phyloP scores from a whole-genome alignment of 2,797 vertebrate genomes.

The Rachycentron canadum region DNA sequence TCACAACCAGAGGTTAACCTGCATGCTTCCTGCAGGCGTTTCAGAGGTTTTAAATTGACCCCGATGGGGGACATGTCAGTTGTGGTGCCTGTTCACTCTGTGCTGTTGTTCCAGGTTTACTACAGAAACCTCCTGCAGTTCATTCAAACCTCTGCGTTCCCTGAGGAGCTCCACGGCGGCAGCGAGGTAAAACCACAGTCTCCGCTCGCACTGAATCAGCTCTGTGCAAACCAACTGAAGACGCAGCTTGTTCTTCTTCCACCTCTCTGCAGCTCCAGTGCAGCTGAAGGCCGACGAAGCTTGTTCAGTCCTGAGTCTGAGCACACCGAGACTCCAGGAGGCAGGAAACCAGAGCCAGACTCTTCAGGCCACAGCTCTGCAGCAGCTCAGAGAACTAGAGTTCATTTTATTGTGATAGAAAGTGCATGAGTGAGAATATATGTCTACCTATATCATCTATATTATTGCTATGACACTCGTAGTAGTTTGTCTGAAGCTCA shows the following conservation, averaged over 20 bases:
- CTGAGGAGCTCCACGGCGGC: conserved; percentile 1
- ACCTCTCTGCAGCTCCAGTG: conserved; percentile 9
- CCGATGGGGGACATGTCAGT: too few relatives aligned
- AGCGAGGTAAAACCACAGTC: background rate
- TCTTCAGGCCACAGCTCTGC: background rate
- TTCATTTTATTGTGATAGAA: background rate
- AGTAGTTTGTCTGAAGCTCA: too few relatives aligned
- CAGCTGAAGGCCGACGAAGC: background rate
- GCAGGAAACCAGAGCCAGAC: background rate
- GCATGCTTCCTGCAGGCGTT: too few relatives aligned
- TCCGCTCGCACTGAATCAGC: background rate
- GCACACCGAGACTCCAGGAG: background rate
- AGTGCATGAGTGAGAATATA: background rate
- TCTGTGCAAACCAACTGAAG: background rate
- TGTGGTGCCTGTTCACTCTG: too few relatives aligned
- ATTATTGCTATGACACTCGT: too few relatives aligned
- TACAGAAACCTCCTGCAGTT: conserved; percentile 42
- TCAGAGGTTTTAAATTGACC: too few relatives aligned
- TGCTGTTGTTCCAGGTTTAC: conserved; percentile 30
- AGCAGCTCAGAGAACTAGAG: background rate
- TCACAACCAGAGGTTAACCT: too few relatives aligned
- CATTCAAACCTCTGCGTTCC: conserved; percentile 14
- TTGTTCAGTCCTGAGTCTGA: too few relatives aligned
- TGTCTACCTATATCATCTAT: too few relatives aligned
- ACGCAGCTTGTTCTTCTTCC: background rate